Percentiles rank a stretch among this genome's conserved stretches.
Conservation (phyloP, 2,113 vertebrate genomes). For the Promerops cafer region DNA sequence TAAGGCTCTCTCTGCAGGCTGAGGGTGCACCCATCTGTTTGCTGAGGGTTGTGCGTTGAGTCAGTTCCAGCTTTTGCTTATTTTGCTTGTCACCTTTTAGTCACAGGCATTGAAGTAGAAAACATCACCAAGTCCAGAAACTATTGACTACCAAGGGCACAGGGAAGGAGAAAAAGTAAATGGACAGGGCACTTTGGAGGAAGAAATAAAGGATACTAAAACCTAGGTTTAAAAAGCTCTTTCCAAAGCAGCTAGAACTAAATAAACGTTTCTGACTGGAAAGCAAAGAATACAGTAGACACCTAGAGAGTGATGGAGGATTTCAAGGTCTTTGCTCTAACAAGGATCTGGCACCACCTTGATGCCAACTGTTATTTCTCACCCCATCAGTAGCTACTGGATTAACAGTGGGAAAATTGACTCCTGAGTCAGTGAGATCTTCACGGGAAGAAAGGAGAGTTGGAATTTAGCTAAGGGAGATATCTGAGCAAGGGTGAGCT, state of each 20-base stretch:
- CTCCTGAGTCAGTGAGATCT: constrained; percentile 68
- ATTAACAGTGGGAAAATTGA: constrained; percentile 38
- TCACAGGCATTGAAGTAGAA: background rate
- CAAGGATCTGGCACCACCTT: constrained; percentile 16
- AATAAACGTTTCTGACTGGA: background rate
- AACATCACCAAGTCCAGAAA: background rate
- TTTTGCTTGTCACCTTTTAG: background rate
- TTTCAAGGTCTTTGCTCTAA: constrained; percentile 57
- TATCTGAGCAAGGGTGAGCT: constrained; percentile 1
- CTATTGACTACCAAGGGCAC: background rate
- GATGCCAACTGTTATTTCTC: constrained; percentile 31
- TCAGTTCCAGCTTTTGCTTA: constrained; percentile 6
- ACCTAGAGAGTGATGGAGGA: background rate
- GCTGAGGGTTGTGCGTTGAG: background rate
- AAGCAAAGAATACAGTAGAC: constrained; percentile 47
- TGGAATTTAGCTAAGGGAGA: constrained; percentile 29
- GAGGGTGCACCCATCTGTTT: background rate
- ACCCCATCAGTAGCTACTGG: constrained; percentile 31
- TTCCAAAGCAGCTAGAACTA: constrained; percentile 50
- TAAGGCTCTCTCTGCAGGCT: background rate
- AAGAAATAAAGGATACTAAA: constrained; percentile 38
- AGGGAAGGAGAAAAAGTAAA: background rate
- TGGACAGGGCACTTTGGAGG: background rate
- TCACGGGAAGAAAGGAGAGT: constrained; percentile 1
- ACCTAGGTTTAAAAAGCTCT: constrained; percentile 37